Evolutionary conservation across 2,888 invertebrate genomes (phyloP), one percentile per base, ranked within the genome.

Genomic region (Folsomia manolachei): DNA sequence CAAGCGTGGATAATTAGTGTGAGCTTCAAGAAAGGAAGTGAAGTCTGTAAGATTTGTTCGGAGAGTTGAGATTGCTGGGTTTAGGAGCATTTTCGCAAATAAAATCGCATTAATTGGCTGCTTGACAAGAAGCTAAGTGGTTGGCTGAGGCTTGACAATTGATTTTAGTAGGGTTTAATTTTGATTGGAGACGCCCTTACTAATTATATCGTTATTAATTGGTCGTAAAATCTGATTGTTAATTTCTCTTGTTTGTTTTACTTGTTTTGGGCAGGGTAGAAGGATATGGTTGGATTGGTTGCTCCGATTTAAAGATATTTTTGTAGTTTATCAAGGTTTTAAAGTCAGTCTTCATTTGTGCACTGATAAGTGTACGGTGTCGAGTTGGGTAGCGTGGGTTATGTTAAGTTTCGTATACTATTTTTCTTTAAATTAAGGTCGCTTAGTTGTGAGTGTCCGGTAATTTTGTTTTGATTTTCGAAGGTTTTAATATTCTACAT

Each of bases 291-390:
- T 39, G 39, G 4, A 14, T n/a, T 39, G 39, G 4, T 39, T 39
- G 39, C 39, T 39, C 39, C 14, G 7, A 9, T 39, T 39, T 39
- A 39, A 4, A 14, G 39, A 39, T 39, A 9, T 39, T 39, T 39
- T 71, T 52, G 67, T 61, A 60, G 53, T 21, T 26, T 56, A 7
- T 26, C 2, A 2, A 39, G 4, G 7, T 56, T 21, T 56, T 19
- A 56, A n/a, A 56, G 56, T 56, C 56, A 56, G 56, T 56, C 56
- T 56, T 39, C 11, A 56, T 56, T 56, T 56, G 56, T 51, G 9
- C 51, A 11, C 51, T 51, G n/a, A n/a, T n/a, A n/a, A n/a, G n/a
- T n/a, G n/a, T n/a, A n/a, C n/a, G 39, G 39, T 39, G 56, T 56
- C 7, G 56, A 19, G 19, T 56, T 56, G 56, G n/a, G 39, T 39